Evolutionary conservation across 2,797 vertebrate genomes (phyloP), one percentile per base, ranked within the genome.

Genomic region (Myripristis murdjan): DNA sequence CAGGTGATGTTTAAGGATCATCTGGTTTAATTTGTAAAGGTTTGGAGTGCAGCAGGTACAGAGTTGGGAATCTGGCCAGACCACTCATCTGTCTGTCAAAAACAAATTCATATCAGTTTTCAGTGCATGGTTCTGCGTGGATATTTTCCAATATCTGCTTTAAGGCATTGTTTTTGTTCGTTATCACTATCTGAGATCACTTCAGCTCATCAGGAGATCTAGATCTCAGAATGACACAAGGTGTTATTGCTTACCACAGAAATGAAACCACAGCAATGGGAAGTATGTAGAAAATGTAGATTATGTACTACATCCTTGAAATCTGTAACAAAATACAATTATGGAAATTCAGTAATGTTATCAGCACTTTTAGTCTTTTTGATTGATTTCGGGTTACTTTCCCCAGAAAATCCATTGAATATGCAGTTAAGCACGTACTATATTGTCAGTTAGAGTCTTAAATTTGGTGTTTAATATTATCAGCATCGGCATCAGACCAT

Each of bases 231-330:
- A 9, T 33, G 37, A 56, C 10, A 39, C 15, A 15, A 52, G 24
- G 28, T 55, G 16, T 35, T 10, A 44, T 57, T 8, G 43, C 20
- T 67, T 65, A 70, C 56, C 58, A 73, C 51, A 75, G 63, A 14
- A 62, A 68, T 53, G 55, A 75, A 60, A 73, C 49, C 65, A 80
- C 73, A 67, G 24, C n/a, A 41, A 44, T 64, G 33, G 73, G 68
- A 72, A 49, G 75, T 39, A 39, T 39, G 24, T 52, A 24, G 14
- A 16, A 2, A 22, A 51, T 28, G 12, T 16, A 28, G 49, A 31
- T 53, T 28, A 53, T 7, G 16, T 2, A 31, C 31, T 52, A 26
- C 23, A 2, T 26, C 6, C 43, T 39, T 46, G 43, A 2, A 24
- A 41, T 48, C 24, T 15, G 10, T 37, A 31, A 55, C 4, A 9